A percentile compares a stretch with the other conserved stretches of the same genome.
Conservation (phyloP, 2,797 vertebrate species). For the Yasuhikotakia modesta region DNA sequence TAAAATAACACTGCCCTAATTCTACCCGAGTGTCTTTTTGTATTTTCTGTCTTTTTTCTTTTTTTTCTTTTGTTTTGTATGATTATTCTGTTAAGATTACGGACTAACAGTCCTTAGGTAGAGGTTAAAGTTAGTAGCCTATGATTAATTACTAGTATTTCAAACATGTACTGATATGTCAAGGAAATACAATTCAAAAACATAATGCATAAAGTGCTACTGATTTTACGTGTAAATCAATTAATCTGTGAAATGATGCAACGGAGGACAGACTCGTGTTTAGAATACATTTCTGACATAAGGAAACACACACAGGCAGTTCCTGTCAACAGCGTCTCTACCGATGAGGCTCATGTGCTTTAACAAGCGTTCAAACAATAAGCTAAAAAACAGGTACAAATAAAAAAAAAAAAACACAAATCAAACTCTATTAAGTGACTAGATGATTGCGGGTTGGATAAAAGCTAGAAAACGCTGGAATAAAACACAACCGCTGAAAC, state of each 20-base stretch:
- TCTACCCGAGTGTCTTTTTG: constrained; percentile 63
- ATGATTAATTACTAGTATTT: constrained; percentile 56
- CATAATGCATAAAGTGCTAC: constrained; percentile 66
- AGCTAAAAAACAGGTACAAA: constrained; percentile 29
- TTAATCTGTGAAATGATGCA: constrained; percentile 53
- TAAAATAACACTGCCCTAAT: constrained; percentile 53
- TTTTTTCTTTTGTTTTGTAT: constrained; percentile 22
- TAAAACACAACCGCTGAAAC: constrained; percentile 38
- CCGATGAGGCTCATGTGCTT: constrained; percentile 33
- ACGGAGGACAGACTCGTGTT: constrained; percentile 34
- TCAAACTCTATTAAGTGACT: constrained; percentile 6
- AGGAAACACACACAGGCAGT: constrained; percentile 35
- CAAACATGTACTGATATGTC: constrained; percentile 58
- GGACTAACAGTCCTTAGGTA: constrained; percentile 54
- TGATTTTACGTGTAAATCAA: constrained; percentile 61
- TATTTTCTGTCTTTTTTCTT: constrained; percentile 39
- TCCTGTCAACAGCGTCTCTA: constrained; percentile 26
- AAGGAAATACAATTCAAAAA: constrained; percentile 58
- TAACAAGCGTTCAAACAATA: constrained; percentile 21
- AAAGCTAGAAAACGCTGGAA: constrained; percentile 5
- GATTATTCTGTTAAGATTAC: constrained; percentile 40
- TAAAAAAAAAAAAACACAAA: constrained; percentile 13
- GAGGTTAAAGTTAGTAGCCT: constrained; percentile 62
- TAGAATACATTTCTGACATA: constrained; percentile 44
- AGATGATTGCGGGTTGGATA: constrained; percentile 17